A percentile compares a stretch with the other conserved stretches of the same genome.
Evolutionary conservation across 2,113 vertebrate genomes (phyloP).

Genomic region (Apeltes quadracus): DNA sequence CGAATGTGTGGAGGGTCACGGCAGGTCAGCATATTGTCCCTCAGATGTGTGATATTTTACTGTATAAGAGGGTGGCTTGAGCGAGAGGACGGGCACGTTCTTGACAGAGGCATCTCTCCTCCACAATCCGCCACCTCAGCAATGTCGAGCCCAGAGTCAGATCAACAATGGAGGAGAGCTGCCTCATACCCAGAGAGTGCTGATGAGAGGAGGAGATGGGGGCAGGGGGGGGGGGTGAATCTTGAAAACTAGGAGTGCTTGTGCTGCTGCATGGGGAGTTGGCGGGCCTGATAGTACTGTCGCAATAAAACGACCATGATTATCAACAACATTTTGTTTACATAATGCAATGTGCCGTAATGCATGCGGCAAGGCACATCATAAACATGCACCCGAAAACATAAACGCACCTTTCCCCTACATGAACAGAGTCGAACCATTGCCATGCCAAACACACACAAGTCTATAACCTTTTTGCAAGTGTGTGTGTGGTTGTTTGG

Average conservation of each 20-base stretch:
- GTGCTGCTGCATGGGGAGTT: constrained; percentile 18
- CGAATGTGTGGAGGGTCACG: constrained; percentile 90
- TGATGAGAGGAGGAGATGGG: constrained; percentile 48
- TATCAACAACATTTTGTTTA: constrained; percentile 37
- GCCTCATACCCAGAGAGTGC: constrained; percentile 54
- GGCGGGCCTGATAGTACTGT: constrained; percentile 20
- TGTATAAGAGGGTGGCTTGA: constrained; percentile 88
- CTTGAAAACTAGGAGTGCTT: constrained; percentile 42
- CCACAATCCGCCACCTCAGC: constrained; percentile 84
- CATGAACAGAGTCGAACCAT: background rate
- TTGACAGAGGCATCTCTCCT: constrained; percentile 87
- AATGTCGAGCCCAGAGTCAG: constrained; percentile 71
- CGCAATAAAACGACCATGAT: constrained; percentile 41
- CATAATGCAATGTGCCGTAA: constrained; percentile 28
- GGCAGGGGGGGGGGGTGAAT: constrained; percentile 21
- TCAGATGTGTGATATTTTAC: constrained; percentile 98
- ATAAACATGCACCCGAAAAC: constrained; percentile 35
- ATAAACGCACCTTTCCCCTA: constrained; percentile 17
- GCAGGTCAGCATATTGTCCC: constrained; percentile 98
- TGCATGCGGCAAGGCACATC: constrained; percentile 18
- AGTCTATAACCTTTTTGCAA: constrained; percentile 52
- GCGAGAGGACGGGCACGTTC: constrained; percentile 90
- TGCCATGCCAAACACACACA: background rate
- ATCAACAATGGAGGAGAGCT: constrained; percentile 71
- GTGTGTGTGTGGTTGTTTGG: constrained; percentile 17